Conservation (phyloP, 2,888 invertebrate species). For the Plebejus anna region DNA sequence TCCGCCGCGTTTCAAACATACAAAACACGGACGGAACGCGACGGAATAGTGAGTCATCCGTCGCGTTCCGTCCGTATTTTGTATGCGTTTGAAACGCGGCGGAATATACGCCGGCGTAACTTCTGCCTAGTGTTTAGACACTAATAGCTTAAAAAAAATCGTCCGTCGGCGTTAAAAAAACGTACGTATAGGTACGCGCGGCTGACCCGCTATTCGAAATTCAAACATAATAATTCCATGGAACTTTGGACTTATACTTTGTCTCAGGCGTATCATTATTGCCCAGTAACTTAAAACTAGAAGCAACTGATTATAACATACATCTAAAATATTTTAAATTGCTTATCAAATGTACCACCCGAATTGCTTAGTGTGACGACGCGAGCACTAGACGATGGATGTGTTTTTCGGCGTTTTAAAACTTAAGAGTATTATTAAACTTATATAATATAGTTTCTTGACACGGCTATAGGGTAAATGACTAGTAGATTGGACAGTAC, state of each 20-base stretch:
- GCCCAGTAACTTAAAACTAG: constrained; percentile 20
- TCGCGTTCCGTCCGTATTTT: too few species aligned
- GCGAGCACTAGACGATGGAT: background rate
- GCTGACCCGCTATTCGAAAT: constrained; percentile 24
- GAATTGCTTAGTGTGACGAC: constrained; percentile 1
- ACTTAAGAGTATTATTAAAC: too few species aligned
- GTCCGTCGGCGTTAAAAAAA: background rate
- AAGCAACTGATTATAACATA: constrained; percentile 26
- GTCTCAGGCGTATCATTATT: constrained; percentile 18
- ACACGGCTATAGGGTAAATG: too few species aligned
- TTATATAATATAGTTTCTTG: too few species aligned
- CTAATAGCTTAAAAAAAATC: background rate
- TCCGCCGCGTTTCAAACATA: too few species aligned
- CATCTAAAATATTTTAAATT: constrained; percentile 21
- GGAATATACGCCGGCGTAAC: too few species aligned
- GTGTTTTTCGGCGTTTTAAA: background rate
- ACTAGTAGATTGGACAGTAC: too few species aligned
- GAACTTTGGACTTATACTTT: constrained; percentile 27
- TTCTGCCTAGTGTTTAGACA: too few species aligned
- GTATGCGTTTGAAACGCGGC: too few species aligned
- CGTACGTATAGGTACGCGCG: background rate
- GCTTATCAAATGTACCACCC: constrained; percentile 17
- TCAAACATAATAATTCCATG: constrained; percentile 26
- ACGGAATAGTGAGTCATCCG: too few species aligned
- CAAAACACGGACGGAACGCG: too few species aligned